A percentile compares a stretch with the other conserved stretches of the same genome.
Evolutionary conservation across 2,113 vertebrate species (phyloP).

Genomic region (Galbula dea): DNA sequence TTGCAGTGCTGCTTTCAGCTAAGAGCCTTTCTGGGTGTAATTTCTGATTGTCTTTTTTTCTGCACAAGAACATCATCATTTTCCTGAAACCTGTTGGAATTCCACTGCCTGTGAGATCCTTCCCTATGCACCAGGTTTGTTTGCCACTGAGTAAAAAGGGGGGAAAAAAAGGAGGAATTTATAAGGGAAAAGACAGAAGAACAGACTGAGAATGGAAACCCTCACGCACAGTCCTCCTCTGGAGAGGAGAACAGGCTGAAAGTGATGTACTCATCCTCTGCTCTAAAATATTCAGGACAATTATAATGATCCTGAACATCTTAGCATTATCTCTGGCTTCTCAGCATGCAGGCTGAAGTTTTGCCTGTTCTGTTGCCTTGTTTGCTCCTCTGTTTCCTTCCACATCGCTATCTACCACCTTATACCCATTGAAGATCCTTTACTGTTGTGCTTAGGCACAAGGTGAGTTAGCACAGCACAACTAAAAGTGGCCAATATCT

Average conservation of each 20-base stretch:
- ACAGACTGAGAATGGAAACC: neutral
- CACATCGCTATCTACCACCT: neutral
- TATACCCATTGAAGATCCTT: neutral
- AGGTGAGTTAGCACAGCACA: neutral
- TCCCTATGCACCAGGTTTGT: neutral
- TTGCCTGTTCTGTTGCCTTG: neutral
- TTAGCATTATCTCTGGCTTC: neutral
- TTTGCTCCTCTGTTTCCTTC: neutral
- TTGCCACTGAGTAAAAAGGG: neutral
- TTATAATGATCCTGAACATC: neutral
- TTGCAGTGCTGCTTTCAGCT: neutral
- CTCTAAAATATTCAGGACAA: neutral
- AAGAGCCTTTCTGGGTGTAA: neutral
- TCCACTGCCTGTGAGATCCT: neutral
- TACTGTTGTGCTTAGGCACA: neutral
- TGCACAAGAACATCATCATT: neutral
- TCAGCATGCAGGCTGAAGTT: neutral
- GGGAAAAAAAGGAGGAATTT: neutral
- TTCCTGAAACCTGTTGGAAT: neutral
- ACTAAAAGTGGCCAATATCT: neutral
- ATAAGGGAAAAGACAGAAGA: neutral
- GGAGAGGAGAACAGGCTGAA: neutral
- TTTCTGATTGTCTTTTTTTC: neutral
- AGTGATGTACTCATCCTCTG: neutral
- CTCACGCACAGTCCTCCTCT: neutral